Conservation (phyloP, 2,888 invertebrate genomes). For the Eupithecia subumbrata region DNA sequence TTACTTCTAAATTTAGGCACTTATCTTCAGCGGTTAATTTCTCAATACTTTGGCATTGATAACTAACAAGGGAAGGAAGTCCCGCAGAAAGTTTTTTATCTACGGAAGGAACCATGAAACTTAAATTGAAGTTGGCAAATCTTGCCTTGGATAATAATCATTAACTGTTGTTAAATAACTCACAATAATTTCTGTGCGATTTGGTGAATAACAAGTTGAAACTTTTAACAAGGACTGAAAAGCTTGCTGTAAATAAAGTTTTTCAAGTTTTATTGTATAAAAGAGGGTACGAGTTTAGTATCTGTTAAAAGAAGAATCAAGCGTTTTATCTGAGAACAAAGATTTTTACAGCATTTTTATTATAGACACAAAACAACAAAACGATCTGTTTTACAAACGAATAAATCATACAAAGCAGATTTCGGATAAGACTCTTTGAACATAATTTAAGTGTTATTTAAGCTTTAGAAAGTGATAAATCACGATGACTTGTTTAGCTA, state of each 20-base stretch:
- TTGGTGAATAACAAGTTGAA: constrained; percentile 11
- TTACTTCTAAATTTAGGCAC: neutral
- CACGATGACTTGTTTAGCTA: neutral
- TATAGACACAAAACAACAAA: neutral
- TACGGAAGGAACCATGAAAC: neutral
- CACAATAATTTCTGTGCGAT: neutral
- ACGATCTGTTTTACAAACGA: neutral
- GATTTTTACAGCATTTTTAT: neutral
- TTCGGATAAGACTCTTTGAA: neutral
- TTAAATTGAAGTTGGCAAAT: neutral
- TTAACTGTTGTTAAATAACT: neutral
- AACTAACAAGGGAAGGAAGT: neutral
- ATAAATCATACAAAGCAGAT: neutral
- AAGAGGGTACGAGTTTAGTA: neutral
- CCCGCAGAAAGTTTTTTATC: neutral
- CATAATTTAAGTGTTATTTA: neutral
- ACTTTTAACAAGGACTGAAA: constrained; percentile 13
- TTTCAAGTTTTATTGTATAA: neutral
- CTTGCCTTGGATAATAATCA: neutral
- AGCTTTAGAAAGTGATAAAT: neutral
- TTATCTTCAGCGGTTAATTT: neutral
- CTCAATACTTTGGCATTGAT: neutral
- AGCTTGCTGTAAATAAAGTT: constrained; percentile 6
- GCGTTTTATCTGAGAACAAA: neutral
- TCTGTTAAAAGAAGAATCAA: neutral